phyloP scores from a whole-genome alignment of 2,113 vertebrate species.

The Oxyura jamaicensis region DNA sequence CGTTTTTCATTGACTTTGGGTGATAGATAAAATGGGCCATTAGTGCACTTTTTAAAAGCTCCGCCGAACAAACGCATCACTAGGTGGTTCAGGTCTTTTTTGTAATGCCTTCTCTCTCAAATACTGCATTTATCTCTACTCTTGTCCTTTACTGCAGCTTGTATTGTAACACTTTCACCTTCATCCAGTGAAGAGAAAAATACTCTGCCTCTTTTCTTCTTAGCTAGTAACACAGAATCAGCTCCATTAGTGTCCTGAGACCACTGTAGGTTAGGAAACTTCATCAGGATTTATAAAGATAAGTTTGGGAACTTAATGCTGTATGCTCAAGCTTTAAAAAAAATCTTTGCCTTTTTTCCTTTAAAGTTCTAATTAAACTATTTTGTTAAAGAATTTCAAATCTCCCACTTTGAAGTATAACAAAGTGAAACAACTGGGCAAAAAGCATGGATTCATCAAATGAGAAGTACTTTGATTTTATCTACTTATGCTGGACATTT shows the following conservation, averaged over 20 bases:
- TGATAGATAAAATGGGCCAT: slow-evolving; percentile 43
- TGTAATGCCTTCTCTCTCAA: slow-evolving; percentile 23
- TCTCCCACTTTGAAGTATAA: neutral
- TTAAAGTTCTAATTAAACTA: neutral
- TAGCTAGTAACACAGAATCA: neutral
- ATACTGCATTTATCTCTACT: slow-evolving; percentile 15
- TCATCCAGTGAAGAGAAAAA: neutral
- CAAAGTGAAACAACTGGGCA: neutral
- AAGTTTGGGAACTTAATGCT: neutral
- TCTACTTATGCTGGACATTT: neutral
- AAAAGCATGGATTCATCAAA: neutral
- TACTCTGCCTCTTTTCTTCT: neutral
- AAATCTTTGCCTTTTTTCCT: neutral
- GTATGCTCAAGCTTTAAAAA: neutral
- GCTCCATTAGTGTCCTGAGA: neutral
- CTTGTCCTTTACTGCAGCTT: neutral
- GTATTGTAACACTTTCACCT: slow-evolving; percentile 20
- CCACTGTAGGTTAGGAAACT: neutral
- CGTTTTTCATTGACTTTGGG: slow-evolving; percentile 28
- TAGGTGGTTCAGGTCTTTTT: neutral
- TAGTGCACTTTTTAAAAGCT: slow-evolving; percentile 53
- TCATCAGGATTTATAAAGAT: neutral
- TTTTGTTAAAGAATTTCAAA: neutral
- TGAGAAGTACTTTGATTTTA: neutral
- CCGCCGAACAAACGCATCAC: slow-evolving; percentile 16